Conservation (phyloP, 30 jellyfish, hydroid and myxozoan genomes). For the Clytia hemisphaerica region DNA sequence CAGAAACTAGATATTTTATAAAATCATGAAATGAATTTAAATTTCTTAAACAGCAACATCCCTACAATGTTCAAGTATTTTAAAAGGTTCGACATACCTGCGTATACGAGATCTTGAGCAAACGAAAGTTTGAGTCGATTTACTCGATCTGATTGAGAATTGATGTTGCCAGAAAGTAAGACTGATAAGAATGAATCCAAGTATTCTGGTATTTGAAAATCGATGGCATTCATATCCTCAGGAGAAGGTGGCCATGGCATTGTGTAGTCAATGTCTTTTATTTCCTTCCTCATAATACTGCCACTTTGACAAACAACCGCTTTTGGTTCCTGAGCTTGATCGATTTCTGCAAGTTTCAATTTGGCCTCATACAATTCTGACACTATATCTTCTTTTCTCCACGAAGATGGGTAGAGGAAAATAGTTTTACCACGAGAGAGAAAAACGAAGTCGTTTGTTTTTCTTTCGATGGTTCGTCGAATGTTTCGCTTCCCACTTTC, state of each 20-base stretch:
- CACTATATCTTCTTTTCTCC: neutral
- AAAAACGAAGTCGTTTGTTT: neutral
- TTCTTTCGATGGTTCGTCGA: too few relatives aligned
- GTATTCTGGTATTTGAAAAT: neutral
- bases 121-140: neutral
- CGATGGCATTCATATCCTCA: neutral
- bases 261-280: neutral
- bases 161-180: slow-evolving; percentile 7
- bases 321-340: neutral
- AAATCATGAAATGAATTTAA: too few relatives aligned
- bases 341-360: slow-evolving; percentile 1
- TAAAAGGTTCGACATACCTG: too few relatives aligned
- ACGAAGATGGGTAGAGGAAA: slow-evolving; percentile 1
- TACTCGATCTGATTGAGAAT: neutral
- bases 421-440: neutral
- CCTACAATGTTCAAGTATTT: too few relatives aligned
- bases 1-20: too few relatives aligned
- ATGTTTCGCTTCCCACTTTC: too few relatives aligned
- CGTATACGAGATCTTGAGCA: slow-evolving; percentile 5
- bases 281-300: slow-evolving; percentile 1
- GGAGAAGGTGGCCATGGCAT: slow-evolving; percentile 9
- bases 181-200: neutral
- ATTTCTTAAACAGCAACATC: too few relatives aligned
- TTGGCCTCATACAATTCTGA: neutral
- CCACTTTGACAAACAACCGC: neutral